phyloP scores from a whole-genome alignment of 92 coral and sea anemone genomes.

The Paramuricea clavata region DNA sequence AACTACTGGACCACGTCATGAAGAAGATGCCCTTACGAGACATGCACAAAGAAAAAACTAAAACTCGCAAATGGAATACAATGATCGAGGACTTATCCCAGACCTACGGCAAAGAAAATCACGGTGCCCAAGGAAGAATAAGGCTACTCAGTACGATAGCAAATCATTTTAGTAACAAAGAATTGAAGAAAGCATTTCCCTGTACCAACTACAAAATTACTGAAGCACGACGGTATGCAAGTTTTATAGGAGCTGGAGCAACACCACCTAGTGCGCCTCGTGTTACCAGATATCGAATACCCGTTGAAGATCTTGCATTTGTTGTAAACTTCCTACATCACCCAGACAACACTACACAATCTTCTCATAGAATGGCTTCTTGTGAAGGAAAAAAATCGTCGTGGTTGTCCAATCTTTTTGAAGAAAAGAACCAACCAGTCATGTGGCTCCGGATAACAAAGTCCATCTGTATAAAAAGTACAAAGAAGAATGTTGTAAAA shows the following conservation, averaged over 20 bases:
- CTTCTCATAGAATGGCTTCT: too few species aligned
- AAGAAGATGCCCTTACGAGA: neutral
- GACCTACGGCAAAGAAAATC: neutral
- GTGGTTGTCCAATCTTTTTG: too few species aligned
- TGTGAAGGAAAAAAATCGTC: too few species aligned
- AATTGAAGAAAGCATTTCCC: conserved; percentile 6
- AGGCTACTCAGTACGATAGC: conserved; percentile 38
- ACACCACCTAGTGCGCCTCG: neutral
- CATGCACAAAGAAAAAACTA: neutral
- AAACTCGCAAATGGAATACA: neutral
- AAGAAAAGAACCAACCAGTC: too few species aligned
- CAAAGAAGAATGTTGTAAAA: too few species aligned
- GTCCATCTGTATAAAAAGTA: too few species aligned
- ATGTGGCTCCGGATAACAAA: too few species aligned
- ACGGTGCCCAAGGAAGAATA: neutral
- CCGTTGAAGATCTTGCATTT: too few species aligned
- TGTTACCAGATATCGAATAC: conserved; percentile 14
- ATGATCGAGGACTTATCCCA: neutral
- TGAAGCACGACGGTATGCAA: conserved; percentile 22
- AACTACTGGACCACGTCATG: neutral
- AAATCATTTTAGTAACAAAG: conserved; percentile 38
- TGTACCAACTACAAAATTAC: conserved; percentile 29
- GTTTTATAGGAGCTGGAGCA: neutral
- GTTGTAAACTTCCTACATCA: too few species aligned
- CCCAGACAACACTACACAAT: too few species aligned